Base-by-base conservation (phyloP, 2,797 vertebrate species). In the Pipistrellus nathusii region DNA sequence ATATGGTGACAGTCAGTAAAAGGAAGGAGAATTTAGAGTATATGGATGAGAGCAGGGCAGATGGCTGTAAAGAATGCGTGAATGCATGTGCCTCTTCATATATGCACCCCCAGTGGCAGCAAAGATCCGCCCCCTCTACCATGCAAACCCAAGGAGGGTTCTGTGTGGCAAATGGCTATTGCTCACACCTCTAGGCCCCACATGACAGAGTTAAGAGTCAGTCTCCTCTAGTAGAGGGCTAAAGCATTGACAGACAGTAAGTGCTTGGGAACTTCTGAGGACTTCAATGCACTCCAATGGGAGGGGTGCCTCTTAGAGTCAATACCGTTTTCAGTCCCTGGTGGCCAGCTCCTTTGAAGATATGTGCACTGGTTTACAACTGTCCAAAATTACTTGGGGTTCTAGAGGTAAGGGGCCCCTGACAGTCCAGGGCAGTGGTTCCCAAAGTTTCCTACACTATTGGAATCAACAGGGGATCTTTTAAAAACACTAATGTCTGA, bases 1-100 rank as follows among this genome's bases (percentile, higher is more conserved):
- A 93, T 94, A 96, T 96, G 94, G 93, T 95, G 94, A 95, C 92
- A 95, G 90, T 78, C 69, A 66, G 75, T 27, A 38, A 64, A 77
- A 89, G 87, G 82, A 82, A 88, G 87, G 75, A 87, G 53, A 81
- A 62, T 55, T 62, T 85, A 73, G 68, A 85, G 48, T 82, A 77
- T 69, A n/a, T 62, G 55, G 71, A 62, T 57, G 53, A 41, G 69
- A 91, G 12, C 46, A 41, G 46, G 87, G 88, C 73, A 85, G 93
- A 86, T 71, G 95, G 92, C 75, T 91, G 35, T 41, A 62, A 88
- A 75, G 55, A 71, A 85, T 2, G 23, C 77, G 95, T 90, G 23
- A 77, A 80, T 41, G 71, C 21, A 48, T n/a, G 21, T 3, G 53
- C 21, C 38, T 78, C 71, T 51, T 96, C 95, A 88, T 83, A 57